Conservation (phyloP, 2,113 vertebrate genomes). For the Heterochromis multidens region DNA sequence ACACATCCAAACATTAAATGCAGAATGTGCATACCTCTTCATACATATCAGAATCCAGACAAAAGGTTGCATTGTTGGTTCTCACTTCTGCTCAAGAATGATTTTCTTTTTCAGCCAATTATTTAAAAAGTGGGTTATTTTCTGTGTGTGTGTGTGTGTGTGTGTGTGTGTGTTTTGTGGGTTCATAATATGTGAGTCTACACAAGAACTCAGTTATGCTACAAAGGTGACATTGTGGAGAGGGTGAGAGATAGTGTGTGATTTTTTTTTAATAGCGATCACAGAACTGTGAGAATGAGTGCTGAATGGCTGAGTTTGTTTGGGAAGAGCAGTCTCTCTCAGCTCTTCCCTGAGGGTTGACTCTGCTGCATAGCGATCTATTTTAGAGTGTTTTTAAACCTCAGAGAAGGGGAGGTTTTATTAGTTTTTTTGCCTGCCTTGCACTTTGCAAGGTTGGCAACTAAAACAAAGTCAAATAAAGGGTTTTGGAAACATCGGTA, state of each 20-base stretch:
- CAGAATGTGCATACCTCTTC: not conserved
- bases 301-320: conserved; percentile 1
- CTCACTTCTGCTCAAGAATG: not conserved
- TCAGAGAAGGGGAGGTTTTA: conserved; percentile 26
- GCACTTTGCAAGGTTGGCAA: conserved; percentile 39
- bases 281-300: not conserved
- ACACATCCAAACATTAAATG: not conserved
- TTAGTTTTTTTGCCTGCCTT: conserved; percentile 44
- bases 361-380: conserved; percentile 25
- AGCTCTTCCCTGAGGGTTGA: conserved; percentile 30
- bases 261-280: not conserved
- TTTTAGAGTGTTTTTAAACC: conserved; percentile 43
- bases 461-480: conserved; percentile 13
- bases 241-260: not conserved
- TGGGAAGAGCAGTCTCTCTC: conserved; percentile 1
- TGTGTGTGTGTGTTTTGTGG: not conserved
- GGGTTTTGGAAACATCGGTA: not conserved
- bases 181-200: too few species aligned
- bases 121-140: not conserved
- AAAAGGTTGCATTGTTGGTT: not conserved
- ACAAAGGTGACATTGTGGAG: not conserved
- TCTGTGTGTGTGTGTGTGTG: not conserved
- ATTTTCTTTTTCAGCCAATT: not conserved
- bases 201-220: not conserved
- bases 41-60: not conserved